Percentiles rank a stretch among this genome's conserved stretches.
Evolutionary conservation across 1,140 invertebrate species (phyloP).

Genomic region (Trigoniulus corallinus): DNA sequence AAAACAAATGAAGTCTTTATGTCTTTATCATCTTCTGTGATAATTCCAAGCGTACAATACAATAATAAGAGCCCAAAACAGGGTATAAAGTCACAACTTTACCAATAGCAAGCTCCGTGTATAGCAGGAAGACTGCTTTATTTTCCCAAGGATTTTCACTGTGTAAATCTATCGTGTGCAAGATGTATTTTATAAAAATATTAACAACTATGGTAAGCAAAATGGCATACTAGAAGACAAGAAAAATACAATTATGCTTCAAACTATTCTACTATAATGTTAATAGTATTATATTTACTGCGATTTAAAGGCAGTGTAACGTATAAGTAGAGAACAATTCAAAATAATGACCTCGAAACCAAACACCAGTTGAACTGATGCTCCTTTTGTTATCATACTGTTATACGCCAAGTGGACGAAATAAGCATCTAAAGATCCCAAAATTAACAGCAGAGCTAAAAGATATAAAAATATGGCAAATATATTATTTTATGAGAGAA

Average conservation of each 20-base stretch:
- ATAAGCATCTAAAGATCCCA: slow-evolving; percentile 66
- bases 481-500: too few species aligned
- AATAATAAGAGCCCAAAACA: neutral
- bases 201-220: slow-evolving; percentile 84
- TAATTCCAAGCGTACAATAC: neutral
- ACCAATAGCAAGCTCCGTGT: slow-evolving; percentile 92
- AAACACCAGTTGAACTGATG: slow-evolving; percentile 95
- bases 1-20: slow-evolving; percentile 15
- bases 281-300: neutral
- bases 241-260: slow-evolving; percentile 5
- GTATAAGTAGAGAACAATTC: neutral
- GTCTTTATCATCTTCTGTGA: neutral
- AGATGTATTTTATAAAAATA: slow-evolving; percentile 84
- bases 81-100: slow-evolving; percentile 28
- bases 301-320: neutral
- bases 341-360: slow-evolving; percentile 63
- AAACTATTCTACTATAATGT: neutral
- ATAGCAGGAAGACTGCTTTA: slow-evolving; percentile 92
- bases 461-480: too few species aligned
- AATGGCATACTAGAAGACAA: slow-evolving; percentile 81
- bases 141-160: slow-evolving; percentile 98
- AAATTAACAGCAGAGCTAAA: slow-evolving; percentile 51
- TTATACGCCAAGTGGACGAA: slow-evolving; percentile 91
- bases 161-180: slow-evolving; percentile 85
- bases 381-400: slow-evolving; percentile 82